A percentile compares a stretch with the other conserved stretches of the same genome.
phyloP scores from a whole-genome alignment of 2,888 invertebrate species.

The Xestoiulus laeticollis region DNA sequence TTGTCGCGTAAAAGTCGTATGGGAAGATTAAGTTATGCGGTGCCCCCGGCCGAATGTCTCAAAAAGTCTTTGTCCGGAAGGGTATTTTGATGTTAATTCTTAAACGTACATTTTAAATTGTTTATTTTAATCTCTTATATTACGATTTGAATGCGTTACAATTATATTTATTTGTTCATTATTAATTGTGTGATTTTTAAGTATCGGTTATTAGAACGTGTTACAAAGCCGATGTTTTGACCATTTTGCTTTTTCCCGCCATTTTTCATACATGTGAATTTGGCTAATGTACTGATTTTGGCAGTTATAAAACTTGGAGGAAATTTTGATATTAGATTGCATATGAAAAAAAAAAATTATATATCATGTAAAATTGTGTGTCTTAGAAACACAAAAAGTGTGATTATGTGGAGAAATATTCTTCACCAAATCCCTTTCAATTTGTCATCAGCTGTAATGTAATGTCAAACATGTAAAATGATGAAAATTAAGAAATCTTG shows the following conservation, averaged over 20 bases:
- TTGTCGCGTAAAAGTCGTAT: background rate
- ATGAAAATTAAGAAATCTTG: no score
- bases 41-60: background rate
- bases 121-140: background rate
- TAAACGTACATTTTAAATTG: background rate
- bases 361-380: no score
- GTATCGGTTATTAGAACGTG: background rate
- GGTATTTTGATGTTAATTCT: background rate
- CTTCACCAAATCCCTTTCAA: no score
- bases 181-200: background rate
- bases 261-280: background rate
- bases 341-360: no score
- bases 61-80: background rate
- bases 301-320: background rate
- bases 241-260: constrained; percentile 4
- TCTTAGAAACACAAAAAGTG: background rate
- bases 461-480: no score
- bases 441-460: no score
- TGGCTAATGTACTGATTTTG: background rate
- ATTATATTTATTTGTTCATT: background rate
- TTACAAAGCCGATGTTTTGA: background rate
- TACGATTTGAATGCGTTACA: background rate
- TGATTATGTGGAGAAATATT: background rate
- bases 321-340: no score
- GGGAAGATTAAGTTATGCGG: background rate